phyloP scores from a whole-genome alignment of 2,797 vertebrate genomes.

The Artibeus lituratus region DNA sequence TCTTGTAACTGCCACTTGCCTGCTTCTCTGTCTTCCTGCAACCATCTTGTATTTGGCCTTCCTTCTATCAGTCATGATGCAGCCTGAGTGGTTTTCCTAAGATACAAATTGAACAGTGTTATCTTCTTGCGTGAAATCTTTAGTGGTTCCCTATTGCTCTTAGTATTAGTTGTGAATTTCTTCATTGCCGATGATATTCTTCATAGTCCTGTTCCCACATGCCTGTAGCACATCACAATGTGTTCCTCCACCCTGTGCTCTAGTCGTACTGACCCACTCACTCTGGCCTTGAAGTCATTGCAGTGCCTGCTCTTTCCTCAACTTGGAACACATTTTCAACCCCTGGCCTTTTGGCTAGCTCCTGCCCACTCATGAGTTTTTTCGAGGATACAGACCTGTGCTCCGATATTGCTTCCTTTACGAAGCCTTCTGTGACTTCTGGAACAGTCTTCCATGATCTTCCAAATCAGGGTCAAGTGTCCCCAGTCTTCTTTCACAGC shows the following conservation, averaged over 20 bases:
- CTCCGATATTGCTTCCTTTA: neutral
- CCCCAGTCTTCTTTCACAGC: neutral
- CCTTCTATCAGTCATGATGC: neutral
- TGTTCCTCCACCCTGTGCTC: neutral
- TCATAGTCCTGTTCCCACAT: neutral
- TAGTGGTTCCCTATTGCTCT: neutral
- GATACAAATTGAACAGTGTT: neutral
- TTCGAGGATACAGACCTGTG: neutral
- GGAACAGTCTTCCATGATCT: neutral
- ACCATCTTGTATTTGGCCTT: neutral
- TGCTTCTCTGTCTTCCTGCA: neutral
- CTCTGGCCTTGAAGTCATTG: neutral
- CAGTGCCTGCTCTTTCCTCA: neutral
- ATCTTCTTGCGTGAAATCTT: neutral
- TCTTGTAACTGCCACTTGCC: neutral
- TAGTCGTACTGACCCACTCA: neutral
- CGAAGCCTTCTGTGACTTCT: neutral
- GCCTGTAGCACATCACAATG: neutral
- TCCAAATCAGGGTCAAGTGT: neutral
- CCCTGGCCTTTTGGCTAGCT: neutral
- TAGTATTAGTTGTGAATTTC: neutral
- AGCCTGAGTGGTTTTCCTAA: neutral
- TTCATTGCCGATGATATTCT: neutral
- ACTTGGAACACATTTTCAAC: neutral
- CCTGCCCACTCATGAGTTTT: neutral